Conservation (phyloP, 2,113 vertebrate species). For the Acinonyx jubatus region DNA sequence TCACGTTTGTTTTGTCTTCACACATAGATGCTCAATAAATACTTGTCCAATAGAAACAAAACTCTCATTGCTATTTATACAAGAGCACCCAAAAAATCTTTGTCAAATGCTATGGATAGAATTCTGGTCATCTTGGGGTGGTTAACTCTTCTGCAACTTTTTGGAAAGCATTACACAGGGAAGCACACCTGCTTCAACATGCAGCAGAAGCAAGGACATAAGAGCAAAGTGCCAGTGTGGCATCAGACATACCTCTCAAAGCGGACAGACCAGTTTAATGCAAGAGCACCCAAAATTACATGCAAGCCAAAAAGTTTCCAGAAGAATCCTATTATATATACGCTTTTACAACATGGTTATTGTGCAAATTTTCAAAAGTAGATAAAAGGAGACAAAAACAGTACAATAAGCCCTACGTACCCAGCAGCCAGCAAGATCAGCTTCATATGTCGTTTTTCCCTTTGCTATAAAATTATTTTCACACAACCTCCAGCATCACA, state of each 20-base stretch:
- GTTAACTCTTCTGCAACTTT: accelerated
- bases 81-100: background rate
- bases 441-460: background rate
- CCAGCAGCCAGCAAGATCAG: background rate
- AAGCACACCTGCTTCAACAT: accelerated
- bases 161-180: background rate
- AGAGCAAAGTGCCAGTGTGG: accelerated
- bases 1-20: background rate
- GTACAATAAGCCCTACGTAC: background rate
- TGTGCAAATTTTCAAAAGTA: background rate
- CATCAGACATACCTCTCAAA: accelerated
- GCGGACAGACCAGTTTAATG: accelerated
- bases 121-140: background rate
- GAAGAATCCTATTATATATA: background rate
- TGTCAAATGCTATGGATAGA: background rate
- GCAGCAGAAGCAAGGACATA: accelerated
- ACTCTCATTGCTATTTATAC: background rate
- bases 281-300: accelerated
- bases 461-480: background rate
- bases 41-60: background rate
- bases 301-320: accelerated
- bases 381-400: background rate
- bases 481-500: background rate
- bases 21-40: background rate
- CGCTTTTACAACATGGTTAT: background rate